These are phyloP conservation scores for Syncerus caffer DNA, from an alignment of 2,797 vertebrate species.

Conservation along the genomic window DNA sequence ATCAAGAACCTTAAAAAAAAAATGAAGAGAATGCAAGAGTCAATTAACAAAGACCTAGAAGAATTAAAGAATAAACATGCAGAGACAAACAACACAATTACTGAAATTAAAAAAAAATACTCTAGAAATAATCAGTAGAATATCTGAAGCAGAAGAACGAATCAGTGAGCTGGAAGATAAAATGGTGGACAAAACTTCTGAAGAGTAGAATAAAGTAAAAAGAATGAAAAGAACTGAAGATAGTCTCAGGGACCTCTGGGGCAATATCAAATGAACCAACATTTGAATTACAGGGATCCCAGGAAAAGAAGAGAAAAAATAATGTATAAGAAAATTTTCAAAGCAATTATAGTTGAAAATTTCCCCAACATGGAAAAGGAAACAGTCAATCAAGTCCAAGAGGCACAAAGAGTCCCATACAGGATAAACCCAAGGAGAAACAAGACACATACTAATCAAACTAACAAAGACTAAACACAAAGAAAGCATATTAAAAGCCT, in stretches of 20 bases:
- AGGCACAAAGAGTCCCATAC: background rate
- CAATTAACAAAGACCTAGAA: background rate
- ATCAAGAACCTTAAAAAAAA: background rate
- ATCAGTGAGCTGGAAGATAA: background rate
- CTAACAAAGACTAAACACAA: background rate
- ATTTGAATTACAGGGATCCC: fast-evolving
- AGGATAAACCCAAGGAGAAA: background rate
- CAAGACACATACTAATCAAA: background rate
- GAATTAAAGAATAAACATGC: background rate
- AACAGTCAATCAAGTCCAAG: background rate
- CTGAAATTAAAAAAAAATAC: background rate
- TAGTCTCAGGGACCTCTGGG: background rate
- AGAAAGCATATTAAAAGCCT: background rate
- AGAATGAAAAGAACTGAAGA: background rate
- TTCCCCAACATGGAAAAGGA: background rate
- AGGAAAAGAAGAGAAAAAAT: background rate
- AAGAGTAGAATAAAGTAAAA: background rate
- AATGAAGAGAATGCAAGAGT: background rate
- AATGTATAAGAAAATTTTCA: background rate
- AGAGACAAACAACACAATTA: background rate
- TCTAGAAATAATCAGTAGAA: background rate
- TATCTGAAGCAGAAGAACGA: background rate
- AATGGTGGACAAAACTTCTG: background rate
- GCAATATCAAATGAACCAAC: background rate
- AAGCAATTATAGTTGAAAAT: background rate